Percentiles rank a stretch among this genome's conserved stretches.
These are phyloP conservation scores for Ondatra zibethicus DNA, from an alignment of 2,113 vertebrate genomes.

Conservation along the genomic window DNA sequence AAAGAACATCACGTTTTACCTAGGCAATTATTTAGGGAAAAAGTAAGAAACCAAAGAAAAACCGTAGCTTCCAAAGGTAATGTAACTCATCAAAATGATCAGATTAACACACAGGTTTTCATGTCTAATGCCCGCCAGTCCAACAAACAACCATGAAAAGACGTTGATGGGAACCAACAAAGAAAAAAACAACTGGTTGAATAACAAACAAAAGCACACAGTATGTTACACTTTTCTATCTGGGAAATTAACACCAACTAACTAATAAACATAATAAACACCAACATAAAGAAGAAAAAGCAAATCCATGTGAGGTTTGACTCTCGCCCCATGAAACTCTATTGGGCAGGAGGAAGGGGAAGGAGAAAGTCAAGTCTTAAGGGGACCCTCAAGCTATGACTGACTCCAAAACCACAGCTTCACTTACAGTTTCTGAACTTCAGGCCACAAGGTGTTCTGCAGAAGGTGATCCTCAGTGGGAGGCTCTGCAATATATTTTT, in stretches of 20 bases:
- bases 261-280: background rate
- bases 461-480: constrained; percentile 97
- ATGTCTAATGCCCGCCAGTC: background rate
- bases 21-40: constrained; percentile 34
- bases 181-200: background rate
- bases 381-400: background rate
- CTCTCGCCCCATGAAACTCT: background rate
- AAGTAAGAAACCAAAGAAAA: constrained; percentile 23
- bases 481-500: constrained; percentile 89
- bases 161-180: background rate
- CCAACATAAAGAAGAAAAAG: background rate
- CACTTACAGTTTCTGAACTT: constrained; percentile 98
- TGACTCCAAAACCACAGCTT: constrained; percentile 32
- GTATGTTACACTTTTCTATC: background rate
- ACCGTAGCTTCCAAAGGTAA: constrained; percentile 4
- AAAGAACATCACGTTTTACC: background rate
- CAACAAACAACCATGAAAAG: background rate
- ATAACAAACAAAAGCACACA: background rate
- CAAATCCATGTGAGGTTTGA: background rate
- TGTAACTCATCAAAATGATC: background rate
- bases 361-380: constrained; percentile 5
- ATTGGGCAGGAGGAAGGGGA: background rate
- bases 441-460: constrained; percentile 99
- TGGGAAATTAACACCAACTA: constrained; percentile 31
- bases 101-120: constrained; percentile 45